Base-by-base conservation (phyloP, 2,113 vertebrate species). In the Pelodiscus sinensis region DNA sequence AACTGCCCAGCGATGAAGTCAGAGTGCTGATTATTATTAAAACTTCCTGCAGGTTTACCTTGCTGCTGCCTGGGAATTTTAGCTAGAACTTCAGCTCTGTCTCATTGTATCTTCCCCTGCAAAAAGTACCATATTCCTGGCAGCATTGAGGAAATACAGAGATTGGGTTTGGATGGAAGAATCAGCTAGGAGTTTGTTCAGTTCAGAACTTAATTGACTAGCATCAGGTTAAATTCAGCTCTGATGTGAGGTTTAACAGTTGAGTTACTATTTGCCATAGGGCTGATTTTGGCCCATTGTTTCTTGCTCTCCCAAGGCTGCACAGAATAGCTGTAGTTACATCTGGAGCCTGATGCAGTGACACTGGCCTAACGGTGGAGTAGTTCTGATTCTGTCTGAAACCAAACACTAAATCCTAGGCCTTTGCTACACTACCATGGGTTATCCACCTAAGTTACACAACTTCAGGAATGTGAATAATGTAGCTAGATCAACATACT, bases 1-100 rank as follows among this genome's bases (percentile, higher is more conserved):
- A 92, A 79, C 13, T 81, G 58, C 65, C 73, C 85, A 91, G 88
- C 31, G 82, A 77, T 79, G 93, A 91, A 55, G 68, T 92, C 88
- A 71, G 44, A 94, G 85, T 55, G 56, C 52, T 85, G 52, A 51
- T 71, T 62, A 54, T 83, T 73, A 82, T 68, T 83, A 84, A 9
- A 65, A 56, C 0, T 0, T 12, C 25, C 88, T 10, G 90, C 88
- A 31, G 79, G 88, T 96, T 95, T 81, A 82, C 85, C 84, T 94
- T 29, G 62, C 52, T 80, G 77, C 88, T 93, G 80, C 81, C 68
- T 68, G 90, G 92, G 85, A 95, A 71, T 71, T 71, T 68, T 31
- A 68, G 8, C 62, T n/a, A 68, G 29, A 95, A 94, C 88, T 3
- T 77, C 44, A 44, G 19, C 73, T 77, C 21, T 25, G 25, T 22